Base-by-base conservation (phyloP, 2,113 vertebrate genomes). In the Meriones unguiculatus region DNA sequence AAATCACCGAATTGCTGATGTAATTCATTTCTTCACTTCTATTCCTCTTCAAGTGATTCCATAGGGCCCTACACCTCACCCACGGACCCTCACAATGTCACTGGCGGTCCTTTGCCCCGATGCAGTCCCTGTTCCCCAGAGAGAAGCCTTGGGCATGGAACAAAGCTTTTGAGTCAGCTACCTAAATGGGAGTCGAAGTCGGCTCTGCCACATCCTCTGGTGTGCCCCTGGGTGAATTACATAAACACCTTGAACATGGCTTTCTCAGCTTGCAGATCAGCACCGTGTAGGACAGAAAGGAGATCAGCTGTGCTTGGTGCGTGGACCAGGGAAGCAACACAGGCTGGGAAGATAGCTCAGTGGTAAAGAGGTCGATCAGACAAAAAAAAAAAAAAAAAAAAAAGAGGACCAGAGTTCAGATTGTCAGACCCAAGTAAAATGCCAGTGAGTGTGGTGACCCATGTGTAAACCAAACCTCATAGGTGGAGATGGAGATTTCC, bases 21-120 rank as follows among this genome's bases (percentile, higher is more conserved):
- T 7, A 22, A 57, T 30, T 73, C 80, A 15, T 57, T 50, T 75
- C 65, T 76, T 91, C 46, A 46, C 54, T 32, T 38, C 50, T 32
- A 17, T 41, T 41, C 41, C 81, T 84, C n/a, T 41, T 64, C 28
- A 7, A 64, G 2, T 3, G 9, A 70, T 89, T 46, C 62, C 17
- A n/a, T 32, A 75, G 57, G 14, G 65, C 54, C 52, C 41, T 35
- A 69, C 4, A 9, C 5, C 10, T 57, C 3, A 35, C 5, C 46
- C 46, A 38, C 7, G 1, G 77, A 20, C 28, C 30, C 9, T 70
- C 54, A 22, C 0, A 18, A 30, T 0, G 41, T 13, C 13, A 0
- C 25, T 24, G 7, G 54, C 41, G 28, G 14, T 10, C 72, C 18
- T 1, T 67, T 0, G 0, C 5, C 13, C 52, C 15, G 15, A 18